Evolutionary conservation across 2,113 vertebrate genomes (phyloP), one percentile per base, ranked within the genome.

Genomic region (Ivindomyrus marchei): DNA sequence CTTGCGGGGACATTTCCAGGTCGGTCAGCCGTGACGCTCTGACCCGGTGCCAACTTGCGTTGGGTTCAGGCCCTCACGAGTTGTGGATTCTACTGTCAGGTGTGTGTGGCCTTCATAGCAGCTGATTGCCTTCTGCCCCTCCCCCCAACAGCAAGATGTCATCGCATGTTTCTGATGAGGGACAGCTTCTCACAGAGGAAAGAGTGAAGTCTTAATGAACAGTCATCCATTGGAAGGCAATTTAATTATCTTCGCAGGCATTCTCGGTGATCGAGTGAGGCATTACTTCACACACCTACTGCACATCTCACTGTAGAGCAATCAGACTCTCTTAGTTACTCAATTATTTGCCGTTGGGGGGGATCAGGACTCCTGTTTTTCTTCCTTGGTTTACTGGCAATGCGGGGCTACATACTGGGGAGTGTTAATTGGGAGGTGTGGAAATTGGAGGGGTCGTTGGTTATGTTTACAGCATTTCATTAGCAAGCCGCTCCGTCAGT

Each of bases 211-310:
- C 96, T 96, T 97, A 97, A 97, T 97, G 96, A 97, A 96, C 96
- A 97, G 96, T 96, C 95, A 96, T 96, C 96, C 94, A 96, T 96
- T 94, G 96, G 96, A 96, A 96, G 96, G 95, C 96, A 96, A 96
- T 97, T 97, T 96, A 96, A 97, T 97, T 96, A 97, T 96, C 95
- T 97, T 97, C 95, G 96, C 97, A 97, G 96, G 96, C 95, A 95
- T 96, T 93, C 95, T 96, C 94, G 93, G 95, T 95, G 95, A 96
- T 95, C 95, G 96, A 94, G 94, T 93, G 95, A 94, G 95, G 94
- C 94, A 95, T 94, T 94, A 90, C 93, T 91, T 91, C 58, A 89
- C 70, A 95, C 94, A 95, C 92, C 91, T 94, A 94, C 94, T 93
- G 92, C 93, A 93, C 93, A 94, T 94, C 94, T 96, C 94, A 95